These are phyloP conservation scores for Manduca sexta DNA, from an alignment of 1,140 invertebrate species.

Conservation along the genomic window DNA sequence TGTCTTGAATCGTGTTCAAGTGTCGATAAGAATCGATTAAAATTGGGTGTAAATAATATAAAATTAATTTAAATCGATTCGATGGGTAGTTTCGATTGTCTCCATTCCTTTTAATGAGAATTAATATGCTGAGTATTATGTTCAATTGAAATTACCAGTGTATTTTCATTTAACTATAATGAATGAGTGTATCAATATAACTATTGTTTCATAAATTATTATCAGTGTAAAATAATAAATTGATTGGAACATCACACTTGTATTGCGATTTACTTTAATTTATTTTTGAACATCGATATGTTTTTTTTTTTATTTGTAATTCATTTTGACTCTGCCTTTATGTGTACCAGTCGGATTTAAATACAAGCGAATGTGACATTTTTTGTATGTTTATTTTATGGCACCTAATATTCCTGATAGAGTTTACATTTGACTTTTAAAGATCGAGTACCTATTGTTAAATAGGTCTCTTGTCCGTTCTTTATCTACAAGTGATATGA, in stretches of 20 bases:
- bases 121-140: constrained; percentile 4
- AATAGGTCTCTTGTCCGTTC: too few relatives aligned
- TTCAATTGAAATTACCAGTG: constrained; percentile 4
- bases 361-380: constrained; percentile 15
- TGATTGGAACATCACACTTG: constrained; percentile 14
- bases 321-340: constrained; percentile 6
- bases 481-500: too few relatives aligned
- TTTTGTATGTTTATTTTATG: constrained; percentile 1
- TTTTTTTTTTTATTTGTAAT: constrained; percentile 5
- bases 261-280: constrained; percentile 8
- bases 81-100: constrained; percentile 9
- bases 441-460: too few relatives aligned
- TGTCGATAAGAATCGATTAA: constrained; percentile 30
- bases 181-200: constrained; percentile 4
- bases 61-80: constrained; percentile 25
- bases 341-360: constrained; percentile 12
- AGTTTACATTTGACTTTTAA: not conserved
- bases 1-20: constrained; percentile 49
- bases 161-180: constrained; percentile 6
- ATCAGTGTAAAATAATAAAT: constrained; percentile 21
- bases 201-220: constrained; percentile 18
- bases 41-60: constrained; percentile 40
- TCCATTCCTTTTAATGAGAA: constrained; percentile 21
- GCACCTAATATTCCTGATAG: not conserved
- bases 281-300: not conserved